These are phyloP conservation scores for Cyprinella venusta DNA, from an alignment of 2,797 vertebrate species.

Conservation along the genomic window DNA sequence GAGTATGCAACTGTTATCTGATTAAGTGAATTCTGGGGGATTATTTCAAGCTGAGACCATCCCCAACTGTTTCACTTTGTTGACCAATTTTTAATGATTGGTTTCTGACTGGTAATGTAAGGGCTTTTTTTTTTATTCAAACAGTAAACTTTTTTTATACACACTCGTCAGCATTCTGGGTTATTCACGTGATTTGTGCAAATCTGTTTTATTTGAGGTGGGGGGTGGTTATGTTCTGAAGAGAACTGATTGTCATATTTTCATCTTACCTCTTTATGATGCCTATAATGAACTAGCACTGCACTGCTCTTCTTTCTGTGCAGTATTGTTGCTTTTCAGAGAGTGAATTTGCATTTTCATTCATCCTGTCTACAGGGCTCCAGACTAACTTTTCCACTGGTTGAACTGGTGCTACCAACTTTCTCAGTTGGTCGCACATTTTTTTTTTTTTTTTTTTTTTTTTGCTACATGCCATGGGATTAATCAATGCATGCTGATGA, in stretches of 20 bases:
- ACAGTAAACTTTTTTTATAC: too few relatives aligned
- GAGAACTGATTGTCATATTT: not conserved
- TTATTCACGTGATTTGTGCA: not conserved
- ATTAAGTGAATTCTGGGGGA: not conserved
- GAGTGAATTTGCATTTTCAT: not conserved
- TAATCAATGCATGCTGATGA: too few relatives aligned
- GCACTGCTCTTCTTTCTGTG: not conserved
- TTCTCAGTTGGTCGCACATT: too few relatives aligned
- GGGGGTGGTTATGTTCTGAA: not conserved
- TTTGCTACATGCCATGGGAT: too few relatives aligned
- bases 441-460: too few relatives aligned
- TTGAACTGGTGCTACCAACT: too few relatives aligned
- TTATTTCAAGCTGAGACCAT: not conserved
- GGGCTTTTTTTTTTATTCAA: too few relatives aligned
- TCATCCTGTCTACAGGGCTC: not conserved
- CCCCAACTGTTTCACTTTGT: not conserved
- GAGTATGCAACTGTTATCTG: not conserved
- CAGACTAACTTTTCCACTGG: too few relatives aligned
- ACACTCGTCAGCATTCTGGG: not conserved
- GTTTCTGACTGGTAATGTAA: not conserved
- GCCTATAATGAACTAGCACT: not conserved
- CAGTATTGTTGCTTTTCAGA: not conserved
- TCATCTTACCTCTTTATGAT: not conserved
- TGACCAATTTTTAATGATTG: not conserved
- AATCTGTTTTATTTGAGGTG: not conserved